Evolutionary conservation across 1,140 invertebrate species (phyloP).

Genomic region (Cardiocondyla obscurior): DNA sequence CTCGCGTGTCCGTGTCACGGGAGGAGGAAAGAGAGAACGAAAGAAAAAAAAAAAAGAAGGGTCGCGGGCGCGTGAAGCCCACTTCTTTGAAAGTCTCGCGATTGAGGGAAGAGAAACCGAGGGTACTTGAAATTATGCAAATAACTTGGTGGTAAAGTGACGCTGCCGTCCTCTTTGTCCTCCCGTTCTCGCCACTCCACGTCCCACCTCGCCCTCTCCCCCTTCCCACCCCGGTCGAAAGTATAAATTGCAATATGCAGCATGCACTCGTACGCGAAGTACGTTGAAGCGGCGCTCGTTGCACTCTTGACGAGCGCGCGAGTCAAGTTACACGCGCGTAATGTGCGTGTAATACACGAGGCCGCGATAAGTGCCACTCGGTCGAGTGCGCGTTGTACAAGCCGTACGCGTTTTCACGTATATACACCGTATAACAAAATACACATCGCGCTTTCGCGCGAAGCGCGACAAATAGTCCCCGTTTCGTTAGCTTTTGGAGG

Average conservation of each 20-base stretch:
- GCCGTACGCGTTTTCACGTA: constrained; percentile 12
- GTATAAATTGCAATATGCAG: constrained; percentile 68
- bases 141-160: constrained; percentile 3
- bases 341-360: constrained; percentile 68
- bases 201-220: neutral
- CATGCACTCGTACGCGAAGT: constrained; percentile 56
- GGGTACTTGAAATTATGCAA: constrained; percentile 16
- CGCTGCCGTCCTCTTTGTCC: neutral
- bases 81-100: neutral
- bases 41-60: neutral
- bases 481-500: constrained; percentile 1
- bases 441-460: constrained; percentile 10
- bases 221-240: constrained; percentile 48
- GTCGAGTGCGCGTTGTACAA: constrained; percentile 64
- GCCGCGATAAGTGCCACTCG: constrained; percentile 64
- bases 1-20: neutral
- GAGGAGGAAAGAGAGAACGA: too few species aligned
- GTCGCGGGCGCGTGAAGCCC: neutral
- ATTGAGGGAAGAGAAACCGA: neutral
- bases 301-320: constrained; percentile 60
- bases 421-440: constrained; percentile 24
- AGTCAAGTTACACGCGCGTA: constrained; percentile 73
- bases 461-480: neutral
- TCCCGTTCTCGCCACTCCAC: neutral
- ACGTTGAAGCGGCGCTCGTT: constrained; percentile 61